Conservation (phyloP, 2,113 vertebrate species). For the Psammodynastes pulverulentus region DNA sequence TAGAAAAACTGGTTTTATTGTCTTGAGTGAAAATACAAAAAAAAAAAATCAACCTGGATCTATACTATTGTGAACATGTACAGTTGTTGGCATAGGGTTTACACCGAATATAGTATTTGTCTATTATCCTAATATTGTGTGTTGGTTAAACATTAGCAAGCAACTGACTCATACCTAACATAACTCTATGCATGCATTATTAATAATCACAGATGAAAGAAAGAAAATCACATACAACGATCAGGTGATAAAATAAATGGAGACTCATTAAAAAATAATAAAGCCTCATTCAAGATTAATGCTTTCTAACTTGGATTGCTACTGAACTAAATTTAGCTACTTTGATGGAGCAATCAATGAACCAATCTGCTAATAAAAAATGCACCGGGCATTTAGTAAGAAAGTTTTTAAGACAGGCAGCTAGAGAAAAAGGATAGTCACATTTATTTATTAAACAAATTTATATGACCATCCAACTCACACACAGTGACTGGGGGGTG, state of each 20-base stretch:
- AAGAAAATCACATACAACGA: not conserved
- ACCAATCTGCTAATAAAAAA: not conserved
- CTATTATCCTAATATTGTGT: not conserved
- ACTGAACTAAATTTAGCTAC: not conserved
- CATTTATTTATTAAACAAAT: not conserved
- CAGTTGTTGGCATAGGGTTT: not conserved
- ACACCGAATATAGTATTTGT: not conserved
- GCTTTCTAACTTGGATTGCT: not conserved
- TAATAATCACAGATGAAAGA: not conserved
- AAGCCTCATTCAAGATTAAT: not conserved
- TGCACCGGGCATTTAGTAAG: not conserved
- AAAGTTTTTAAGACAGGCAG: not conserved
- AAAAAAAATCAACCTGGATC: not conserved
- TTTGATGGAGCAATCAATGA: not conserved
- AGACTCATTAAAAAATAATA: not conserved
- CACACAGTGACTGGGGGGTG: not conserved
- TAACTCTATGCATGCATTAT: not conserved
- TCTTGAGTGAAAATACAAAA: not conserved
- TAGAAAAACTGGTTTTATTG: not conserved
- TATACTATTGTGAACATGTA: not conserved
- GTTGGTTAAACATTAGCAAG: not conserved
- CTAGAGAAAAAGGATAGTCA: not conserved
- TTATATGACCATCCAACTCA: not conserved
- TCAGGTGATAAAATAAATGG: not conserved
- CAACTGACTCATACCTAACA: not conserved